A percentile compares a stretch with the other conserved stretches of the same genome.
Conservation (phyloP, 2,113 vertebrate species). For the Psittacara wagleri region DNA sequence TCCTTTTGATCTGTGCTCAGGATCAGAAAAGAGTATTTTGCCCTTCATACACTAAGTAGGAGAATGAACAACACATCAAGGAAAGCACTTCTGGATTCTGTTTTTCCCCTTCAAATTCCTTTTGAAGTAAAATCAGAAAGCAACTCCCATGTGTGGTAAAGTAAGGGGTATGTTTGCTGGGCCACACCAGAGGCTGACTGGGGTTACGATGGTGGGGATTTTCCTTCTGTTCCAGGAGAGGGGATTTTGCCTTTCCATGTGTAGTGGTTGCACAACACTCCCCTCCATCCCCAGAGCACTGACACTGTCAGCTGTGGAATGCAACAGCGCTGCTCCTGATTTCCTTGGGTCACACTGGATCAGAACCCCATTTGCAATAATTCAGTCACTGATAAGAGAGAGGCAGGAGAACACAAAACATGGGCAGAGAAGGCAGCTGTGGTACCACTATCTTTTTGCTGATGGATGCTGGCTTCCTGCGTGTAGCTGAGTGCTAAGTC, state of each 20-base stretch:
- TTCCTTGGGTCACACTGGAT: neutral
- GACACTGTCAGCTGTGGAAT: neutral
- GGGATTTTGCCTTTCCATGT: neutral
- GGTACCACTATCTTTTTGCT: neutral
- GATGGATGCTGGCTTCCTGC: neutral
- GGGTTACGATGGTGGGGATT: neutral
- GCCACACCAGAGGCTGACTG: neutral
- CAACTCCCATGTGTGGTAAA: neutral
- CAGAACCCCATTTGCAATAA: neutral
- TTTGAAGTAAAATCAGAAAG: constrained; percentile 16
- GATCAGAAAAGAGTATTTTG: neutral
- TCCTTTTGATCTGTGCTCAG: neutral
- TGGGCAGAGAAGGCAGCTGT: neutral
- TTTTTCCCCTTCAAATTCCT: neutral
- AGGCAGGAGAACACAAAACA: neutral
- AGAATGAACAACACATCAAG: constrained; percentile 4
- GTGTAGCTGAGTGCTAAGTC: neutral
- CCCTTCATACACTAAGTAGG: neutral
- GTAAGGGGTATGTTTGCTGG: neutral
- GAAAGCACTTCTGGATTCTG: neutral
- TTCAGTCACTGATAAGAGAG: neutral
- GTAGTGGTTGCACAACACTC: fast-evolving
- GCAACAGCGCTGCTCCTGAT: neutral
- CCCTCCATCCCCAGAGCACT: neutral
- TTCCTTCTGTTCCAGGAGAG: neutral